phyloP scores from a whole-genome alignment of 2,113 vertebrate species.

The Oenanthe oenanthe region DNA sequence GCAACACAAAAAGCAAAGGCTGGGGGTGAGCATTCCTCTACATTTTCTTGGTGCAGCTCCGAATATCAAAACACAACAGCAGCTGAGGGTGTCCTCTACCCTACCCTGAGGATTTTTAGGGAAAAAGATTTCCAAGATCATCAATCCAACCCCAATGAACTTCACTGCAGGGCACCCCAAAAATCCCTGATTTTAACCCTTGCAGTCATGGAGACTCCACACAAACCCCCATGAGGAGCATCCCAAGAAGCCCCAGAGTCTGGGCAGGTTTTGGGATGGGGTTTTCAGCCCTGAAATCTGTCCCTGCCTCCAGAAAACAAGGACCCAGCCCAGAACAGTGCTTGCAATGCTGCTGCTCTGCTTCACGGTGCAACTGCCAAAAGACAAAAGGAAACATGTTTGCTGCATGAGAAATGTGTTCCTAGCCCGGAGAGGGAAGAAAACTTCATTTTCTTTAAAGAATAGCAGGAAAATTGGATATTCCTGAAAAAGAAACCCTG shows the following conservation, averaged over 20 bases:
- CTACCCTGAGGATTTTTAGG: neutral
- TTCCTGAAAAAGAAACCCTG: neutral
- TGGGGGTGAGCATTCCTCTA: neutral
- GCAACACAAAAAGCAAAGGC: neutral
- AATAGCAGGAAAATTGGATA: neutral
- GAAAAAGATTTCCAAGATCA: neutral
- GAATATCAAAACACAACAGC: neutral
- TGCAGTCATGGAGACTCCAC: neutral
- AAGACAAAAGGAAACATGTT: neutral
- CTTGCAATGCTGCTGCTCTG: neutral
- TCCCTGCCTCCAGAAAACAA: neutral
- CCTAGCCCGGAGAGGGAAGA: neutral
- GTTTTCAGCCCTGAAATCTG: neutral
- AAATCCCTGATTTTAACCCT: rapidly evolving
- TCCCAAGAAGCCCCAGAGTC: no score
- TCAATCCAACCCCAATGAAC: neutral
- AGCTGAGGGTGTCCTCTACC: neutral
- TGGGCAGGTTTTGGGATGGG: neutral
- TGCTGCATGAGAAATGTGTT: neutral
- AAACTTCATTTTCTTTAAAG: neutral
- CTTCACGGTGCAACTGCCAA: neutral
- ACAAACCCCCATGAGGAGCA: rapidly evolving
- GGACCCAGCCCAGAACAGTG: neutral
- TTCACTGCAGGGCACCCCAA: neutral
- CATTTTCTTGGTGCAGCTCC: neutral